Evolutionary conservation across 2,797 vertebrate genomes (phyloP), one percentile per base, ranked within the genome.

Genomic region (Natrix natrix): DNA sequence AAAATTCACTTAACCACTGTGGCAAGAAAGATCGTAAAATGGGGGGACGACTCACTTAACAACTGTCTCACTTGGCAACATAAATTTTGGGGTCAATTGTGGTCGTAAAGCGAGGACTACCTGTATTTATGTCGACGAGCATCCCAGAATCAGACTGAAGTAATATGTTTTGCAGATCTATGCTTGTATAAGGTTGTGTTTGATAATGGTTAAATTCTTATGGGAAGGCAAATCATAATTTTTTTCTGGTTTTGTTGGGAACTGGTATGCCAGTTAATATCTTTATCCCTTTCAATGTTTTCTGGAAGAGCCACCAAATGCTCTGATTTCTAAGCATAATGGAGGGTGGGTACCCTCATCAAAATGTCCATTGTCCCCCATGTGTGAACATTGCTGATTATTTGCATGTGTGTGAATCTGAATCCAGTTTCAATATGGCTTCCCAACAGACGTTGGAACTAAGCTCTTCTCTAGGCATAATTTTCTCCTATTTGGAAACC

Each of bases 401-500:
- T 91, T 69, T 43, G 52, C 32, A 43, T 17, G 5, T 69, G 20
- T 88, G 69, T 92, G 89, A 91, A 91, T 55, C 93, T 94, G 69
- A 94, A 92, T 93, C 95, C 95, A 94, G 16, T 91, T 92, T 94
- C 93, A 83, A 56, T 91, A 95, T 74, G 89, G 90, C 95, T 97
- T 96, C 95, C 86, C 48, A 93, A 90, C 88, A 96, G 94, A 17
- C 96, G 93, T 95, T 96, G 96, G 93, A 96, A 97, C 94, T 95
- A 95, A 95, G 90, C 90, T 93, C 63, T 93, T 93, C 90, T 94
- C 92, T 94, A 96, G 91, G 91, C 74, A 93, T 95, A 83, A 97
- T 90, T 95, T 92, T 97, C 93, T 94, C 94, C 95, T 96, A 92
- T 91, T 97, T 95, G 96, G 96, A 95, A 97, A 95, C 92, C 94